Evolutionary conservation across 1,140 invertebrate species (phyloP), one percentile per base, ranked within the genome.

Genomic region (Holcopasites calliopsidis): DNA sequence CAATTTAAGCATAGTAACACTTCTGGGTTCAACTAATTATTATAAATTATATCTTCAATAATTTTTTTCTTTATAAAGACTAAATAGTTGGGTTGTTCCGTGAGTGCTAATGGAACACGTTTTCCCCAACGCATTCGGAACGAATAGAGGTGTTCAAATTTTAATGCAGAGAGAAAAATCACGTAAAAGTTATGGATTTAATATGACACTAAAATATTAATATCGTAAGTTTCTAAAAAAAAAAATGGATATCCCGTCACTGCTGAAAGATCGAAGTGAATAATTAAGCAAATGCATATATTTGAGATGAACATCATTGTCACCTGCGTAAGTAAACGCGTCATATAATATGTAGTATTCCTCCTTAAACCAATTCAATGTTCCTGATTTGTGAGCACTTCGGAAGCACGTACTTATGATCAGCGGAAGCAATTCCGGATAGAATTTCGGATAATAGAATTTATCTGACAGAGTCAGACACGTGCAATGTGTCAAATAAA

Each of bases 361-460:
- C 31, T 47, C 60, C 10, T 31, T 16, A 4, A 23, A 31, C 0
- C 42, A 33, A 64, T 31, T 18, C 28, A 47, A 21, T 64, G 2
- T 18, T 21, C 16, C 10, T 13, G 60, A 64, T 64, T 64, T 44
- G 26, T n/a, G 40, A 64, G 10, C 60, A 21, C 11, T 47, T 33
- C 5, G 60, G 16, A n/a, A 13, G 40, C 42, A 31, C 28, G 60
- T 62, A 40, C 26, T 31, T 26, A 47, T 11, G 26, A 64, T 49
- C 60, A 64, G 13, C 40, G 60, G 60, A 64, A 64, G 42, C 40
- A 47, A 64, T 64, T 64, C 42, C 5, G 13, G 60, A 64, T 31
- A 64, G 60, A 64, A n/a, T 47, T 64, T 47, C 60, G n/a, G 60
- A 64, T 64, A 64, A 64, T 64, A 47, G 26, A 47, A 64, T 64